Evolutionary conservation across 2,797 vertebrate genomes (phyloP).

Genomic region (Clarias fuscus): DNA sequence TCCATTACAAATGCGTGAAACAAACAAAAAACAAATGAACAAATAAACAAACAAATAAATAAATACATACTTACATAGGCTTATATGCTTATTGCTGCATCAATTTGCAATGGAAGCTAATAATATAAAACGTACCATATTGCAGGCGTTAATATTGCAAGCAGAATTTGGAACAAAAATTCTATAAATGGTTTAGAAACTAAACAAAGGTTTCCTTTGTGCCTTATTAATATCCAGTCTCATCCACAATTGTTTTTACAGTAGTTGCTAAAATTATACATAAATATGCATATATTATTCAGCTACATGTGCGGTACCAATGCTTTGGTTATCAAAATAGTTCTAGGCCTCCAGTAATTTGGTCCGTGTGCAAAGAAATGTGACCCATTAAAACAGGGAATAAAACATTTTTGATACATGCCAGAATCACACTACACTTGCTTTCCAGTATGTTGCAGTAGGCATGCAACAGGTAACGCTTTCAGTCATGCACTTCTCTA

Average conservation of each 20-base stretch:
- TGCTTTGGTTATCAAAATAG: slow-evolving; percentile 67
- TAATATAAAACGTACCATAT: slow-evolving; percentile 23
- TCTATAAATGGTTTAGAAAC: slow-evolving; percentile 16
- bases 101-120: slow-evolving; percentile 32
- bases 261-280: neutral
- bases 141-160: neutral
- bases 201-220: slow-evolving; percentile 8
- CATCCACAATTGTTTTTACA: neutral
- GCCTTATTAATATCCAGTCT: slow-evolving; percentile 4
- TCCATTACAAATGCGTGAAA: neutral
- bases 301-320: slow-evolving; percentile 45
- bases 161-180: slow-evolving; percentile 1
- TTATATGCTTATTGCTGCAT: slow-evolving; percentile 39
- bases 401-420: slow-evolving; percentile 73
- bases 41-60: neutral
- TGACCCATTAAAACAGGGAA: slow-evolving; percentile 51
- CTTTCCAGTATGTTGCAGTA: slow-evolving; percentile 72
- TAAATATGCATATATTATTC: slow-evolving; percentile 15
- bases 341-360: slow-evolving; percentile 68
- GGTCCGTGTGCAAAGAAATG: slow-evolving; percentile 67
- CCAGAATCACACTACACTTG: slow-evolving; percentile 75
- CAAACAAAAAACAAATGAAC: no score
- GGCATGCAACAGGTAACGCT: slow-evolving; percentile 80
- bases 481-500: slow-evolving; percentile 78
- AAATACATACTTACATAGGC: slow-evolving; percentile 18